A percentile compares a stretch with the other conserved stretches of the same genome.
Conservation (phyloP, 2,888 invertebrate genomes). For the Drosophila testacea region DNA sequence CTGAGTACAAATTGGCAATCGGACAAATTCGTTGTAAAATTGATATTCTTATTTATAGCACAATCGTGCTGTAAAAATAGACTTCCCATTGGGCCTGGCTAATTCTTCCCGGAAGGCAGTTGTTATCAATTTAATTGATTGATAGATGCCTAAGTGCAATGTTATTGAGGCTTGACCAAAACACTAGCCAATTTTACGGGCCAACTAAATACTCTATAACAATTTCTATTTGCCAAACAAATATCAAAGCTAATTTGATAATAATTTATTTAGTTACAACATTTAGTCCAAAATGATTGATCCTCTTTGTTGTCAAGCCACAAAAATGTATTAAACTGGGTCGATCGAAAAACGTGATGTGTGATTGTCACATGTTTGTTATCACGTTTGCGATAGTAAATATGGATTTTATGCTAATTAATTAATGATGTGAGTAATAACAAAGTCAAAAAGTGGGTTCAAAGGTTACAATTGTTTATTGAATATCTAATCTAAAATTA, state of each 20-base stretch:
- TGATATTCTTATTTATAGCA: slow-evolving; percentile 18
- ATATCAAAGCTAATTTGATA: not conserved
- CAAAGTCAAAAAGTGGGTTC: not conserved
- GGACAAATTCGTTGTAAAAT: slow-evolving; percentile 15
- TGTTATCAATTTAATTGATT: slow-evolving; percentile 16
- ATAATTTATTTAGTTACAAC: not conserved
- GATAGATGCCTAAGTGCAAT: slow-evolving; percentile 7
- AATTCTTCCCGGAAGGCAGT: slow-evolving; percentile 11
- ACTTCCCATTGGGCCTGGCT: slow-evolving; percentile 1
- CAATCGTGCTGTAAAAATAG: slow-evolving; percentile 43
- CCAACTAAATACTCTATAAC: not conserved
- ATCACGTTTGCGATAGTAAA: slow-evolving; percentile 53
- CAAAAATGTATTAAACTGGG: slow-evolving; percentile 3
- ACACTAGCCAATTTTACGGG: not conserved
- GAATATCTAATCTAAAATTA: not conserved
- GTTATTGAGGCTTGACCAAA: slow-evolving; percentile 4
- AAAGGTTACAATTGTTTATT: slow-evolving; percentile 2
- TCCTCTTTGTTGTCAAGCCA: slow-evolving; percentile 23
- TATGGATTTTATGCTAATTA: not conserved
- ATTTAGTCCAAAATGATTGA: not conserved
- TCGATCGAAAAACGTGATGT: slow-evolving; percentile 43
- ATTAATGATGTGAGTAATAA: not conserved
- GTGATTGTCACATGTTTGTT: slow-evolving; percentile 47
- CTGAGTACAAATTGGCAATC: slow-evolving; percentile 13
- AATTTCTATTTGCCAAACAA: not conserved